Percentiles rank a stretch among this genome's conserved stretches.
Conservation (phyloP, 2,113 vertebrate species). For the Excalfactoria chinensis region DNA sequence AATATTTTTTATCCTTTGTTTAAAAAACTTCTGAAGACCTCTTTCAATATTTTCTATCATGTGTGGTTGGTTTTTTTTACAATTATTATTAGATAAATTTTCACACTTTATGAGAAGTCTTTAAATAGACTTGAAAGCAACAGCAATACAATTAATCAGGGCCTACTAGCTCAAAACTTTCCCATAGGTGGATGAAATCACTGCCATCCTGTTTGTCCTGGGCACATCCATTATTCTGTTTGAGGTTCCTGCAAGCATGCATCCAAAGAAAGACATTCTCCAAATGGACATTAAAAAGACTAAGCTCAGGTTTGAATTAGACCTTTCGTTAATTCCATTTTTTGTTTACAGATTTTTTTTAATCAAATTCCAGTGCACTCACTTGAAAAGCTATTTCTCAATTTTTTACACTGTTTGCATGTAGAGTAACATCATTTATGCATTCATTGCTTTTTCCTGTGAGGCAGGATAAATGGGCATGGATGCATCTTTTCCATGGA, state of each 20-base stretch:
- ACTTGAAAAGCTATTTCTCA: neutral
- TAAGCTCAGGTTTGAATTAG: neutral
- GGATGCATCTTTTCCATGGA: neutral
- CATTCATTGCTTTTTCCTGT: constrained; percentile 44
- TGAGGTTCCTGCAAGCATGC: neutral
- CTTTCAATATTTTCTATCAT: neutral
- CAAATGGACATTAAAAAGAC: neutral
- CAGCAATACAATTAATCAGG: neutral
- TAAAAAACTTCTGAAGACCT: neutral
- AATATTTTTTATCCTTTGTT: neutral
- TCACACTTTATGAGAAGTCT: neutral
- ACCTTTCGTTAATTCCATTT: neutral
- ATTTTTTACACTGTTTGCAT: neutral
- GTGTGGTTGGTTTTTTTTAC: neutral
- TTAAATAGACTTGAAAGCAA: neutral
- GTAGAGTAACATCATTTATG: constrained; percentile 18
- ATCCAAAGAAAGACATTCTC: neutral
- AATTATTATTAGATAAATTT: neutral
- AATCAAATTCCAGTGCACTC: neutral
- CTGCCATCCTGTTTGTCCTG: neutral
- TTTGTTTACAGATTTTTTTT: neutral
- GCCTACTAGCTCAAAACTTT: neutral
- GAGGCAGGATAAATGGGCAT: constrained; percentile 17
- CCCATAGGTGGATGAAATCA: neutral
- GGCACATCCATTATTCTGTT: neutral